phyloP scores from a whole-genome alignment of 2,888 invertebrate species.

The Fragum whitleyi region DNA sequence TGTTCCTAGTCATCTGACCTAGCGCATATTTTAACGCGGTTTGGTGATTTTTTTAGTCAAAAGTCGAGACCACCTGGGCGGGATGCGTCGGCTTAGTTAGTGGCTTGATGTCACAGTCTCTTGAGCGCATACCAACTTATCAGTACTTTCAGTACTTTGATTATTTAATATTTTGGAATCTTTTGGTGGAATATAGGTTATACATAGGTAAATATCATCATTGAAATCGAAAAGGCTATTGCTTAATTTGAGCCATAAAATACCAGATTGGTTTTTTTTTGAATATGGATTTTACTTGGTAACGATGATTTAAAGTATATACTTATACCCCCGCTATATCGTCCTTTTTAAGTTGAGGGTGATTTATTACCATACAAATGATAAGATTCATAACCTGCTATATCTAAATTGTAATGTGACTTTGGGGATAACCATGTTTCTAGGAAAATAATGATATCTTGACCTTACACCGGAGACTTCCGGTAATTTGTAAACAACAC shows the following conservation, averaged over 20 bases:
- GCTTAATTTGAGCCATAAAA: neutral
- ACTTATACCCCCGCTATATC: neutral
- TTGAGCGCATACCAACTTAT: too few relatives aligned
- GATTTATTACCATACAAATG: neutral
- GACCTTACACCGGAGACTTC: neutral
- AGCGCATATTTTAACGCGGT: too few relatives aligned
- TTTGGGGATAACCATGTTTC: too few relatives aligned
- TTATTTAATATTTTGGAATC: neutral
- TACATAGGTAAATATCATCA: neutral
- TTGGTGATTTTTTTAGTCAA: too few relatives aligned
- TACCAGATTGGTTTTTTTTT: neutral
- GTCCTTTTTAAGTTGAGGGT: neutral
- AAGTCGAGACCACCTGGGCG: too few relatives aligned
- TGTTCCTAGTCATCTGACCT: too few relatives aligned
- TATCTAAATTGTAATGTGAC: too few relatives aligned
- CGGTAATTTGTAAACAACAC: neutral
- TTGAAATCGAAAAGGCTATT: neutral
- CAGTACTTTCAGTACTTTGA: too few relatives aligned
- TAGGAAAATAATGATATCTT: too few relatives aligned
- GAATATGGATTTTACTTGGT: neutral
- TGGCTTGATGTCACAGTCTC: too few relatives aligned
- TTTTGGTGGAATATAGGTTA: neutral
- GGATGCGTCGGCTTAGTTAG: too few relatives aligned
- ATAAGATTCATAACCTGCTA: too few relatives aligned
- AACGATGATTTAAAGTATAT: neutral